These are phyloP conservation scores for Silurus lanzhouensis DNA, from an alignment of 2,797 vertebrate species.

Conservation along the genomic window DNA sequence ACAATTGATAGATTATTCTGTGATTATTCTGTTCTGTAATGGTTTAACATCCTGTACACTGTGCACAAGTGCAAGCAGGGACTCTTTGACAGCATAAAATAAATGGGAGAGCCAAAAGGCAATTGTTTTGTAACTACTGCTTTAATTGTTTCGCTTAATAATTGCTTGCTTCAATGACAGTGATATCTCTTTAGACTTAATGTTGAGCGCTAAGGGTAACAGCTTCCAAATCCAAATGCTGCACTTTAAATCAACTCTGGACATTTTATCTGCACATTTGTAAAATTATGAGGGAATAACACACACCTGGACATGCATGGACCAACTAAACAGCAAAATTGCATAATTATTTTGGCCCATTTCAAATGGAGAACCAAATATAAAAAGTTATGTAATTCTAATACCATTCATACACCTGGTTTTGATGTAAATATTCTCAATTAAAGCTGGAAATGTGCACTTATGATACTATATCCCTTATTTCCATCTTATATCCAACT, in stretches of 20 bases:
- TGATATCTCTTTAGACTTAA: conserved; percentile 49
- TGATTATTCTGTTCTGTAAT: too few species aligned
- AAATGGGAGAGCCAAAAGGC: too few species aligned
- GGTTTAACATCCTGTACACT: too few species aligned
- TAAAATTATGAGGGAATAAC: background rate
- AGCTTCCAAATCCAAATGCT: conserved; percentile 46
- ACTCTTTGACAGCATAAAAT: too few species aligned
- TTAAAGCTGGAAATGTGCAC: background rate
- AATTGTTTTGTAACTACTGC: too few species aligned
- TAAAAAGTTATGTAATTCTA: background rate
- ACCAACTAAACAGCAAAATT: background rate
- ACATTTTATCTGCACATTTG: background rate
- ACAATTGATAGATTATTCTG: too few species aligned
- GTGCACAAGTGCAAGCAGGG: too few species aligned
- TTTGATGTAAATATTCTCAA: background rate
- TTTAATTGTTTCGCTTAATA: conserved; percentile 42
- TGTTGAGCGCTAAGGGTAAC: conserved; percentile 51
- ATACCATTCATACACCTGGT: background rate
- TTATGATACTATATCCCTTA: background rate
- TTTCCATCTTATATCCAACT: background rate
- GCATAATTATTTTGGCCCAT: background rate
- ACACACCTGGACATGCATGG: background rate
- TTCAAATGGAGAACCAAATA: background rate
- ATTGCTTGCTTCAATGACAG: conserved; percentile 53
- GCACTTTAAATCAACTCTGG: conserved; percentile 34